These are phyloP conservation scores for Drosophila nigricruria DNA, from an alignment of 2,888 invertebrate species.

Conservation along the genomic window DNA sequence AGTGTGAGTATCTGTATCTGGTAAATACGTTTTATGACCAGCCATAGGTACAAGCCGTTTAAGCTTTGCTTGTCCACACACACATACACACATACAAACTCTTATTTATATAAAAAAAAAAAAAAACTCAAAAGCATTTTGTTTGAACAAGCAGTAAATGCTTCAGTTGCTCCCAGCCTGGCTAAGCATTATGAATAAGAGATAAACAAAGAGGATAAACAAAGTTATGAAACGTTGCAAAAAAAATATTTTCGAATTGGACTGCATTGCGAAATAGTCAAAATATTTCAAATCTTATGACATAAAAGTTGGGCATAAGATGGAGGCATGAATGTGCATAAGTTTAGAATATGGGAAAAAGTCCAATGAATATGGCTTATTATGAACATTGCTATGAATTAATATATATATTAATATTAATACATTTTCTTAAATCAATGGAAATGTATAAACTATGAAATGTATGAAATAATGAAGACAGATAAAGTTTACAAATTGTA, in stretches of 20 bases:
- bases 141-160: constrained; percentile 63
- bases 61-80: constrained; percentile 61
- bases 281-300: background rate
- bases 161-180: constrained; percentile 29
- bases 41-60: constrained; percentile 31
- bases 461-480: too few species aligned
- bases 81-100: constrained; percentile 5
- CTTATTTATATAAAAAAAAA: background rate
- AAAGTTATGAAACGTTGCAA: constrained; percentile 9
- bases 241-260: background rate
- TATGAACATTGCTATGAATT: background rate
- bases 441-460: too few species aligned
- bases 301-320: background rate
- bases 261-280: constrained; percentile 2
- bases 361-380: background rate
- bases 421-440: too few species aligned
- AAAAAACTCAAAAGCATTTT: constrained; percentile 28
- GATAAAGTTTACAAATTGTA: too few species aligned
- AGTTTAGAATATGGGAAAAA: background rate
- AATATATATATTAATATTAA: too few species aligned
- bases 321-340: background rate
- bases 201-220: constrained; percentile 30
- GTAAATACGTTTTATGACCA: constrained; percentile 67
- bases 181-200: constrained; percentile 37
- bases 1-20: constrained; percentile 53